Base-by-base conservation (phyloP, 2,888 invertebrate genomes). In the Coleophora flavipennella region DNA sequence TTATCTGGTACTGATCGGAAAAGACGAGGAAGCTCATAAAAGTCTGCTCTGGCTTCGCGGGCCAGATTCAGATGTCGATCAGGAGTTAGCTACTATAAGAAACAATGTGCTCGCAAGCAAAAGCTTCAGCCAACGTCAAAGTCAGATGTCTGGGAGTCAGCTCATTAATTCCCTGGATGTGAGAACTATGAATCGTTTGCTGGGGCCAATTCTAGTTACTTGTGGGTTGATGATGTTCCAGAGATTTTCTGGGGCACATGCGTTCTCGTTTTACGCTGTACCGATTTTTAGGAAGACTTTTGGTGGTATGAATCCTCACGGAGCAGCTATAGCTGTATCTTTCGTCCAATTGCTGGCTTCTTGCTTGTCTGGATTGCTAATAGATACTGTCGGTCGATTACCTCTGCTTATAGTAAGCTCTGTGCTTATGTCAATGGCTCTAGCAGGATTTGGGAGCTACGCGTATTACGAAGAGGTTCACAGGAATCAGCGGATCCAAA, bases 191-290 rank as follows among this genome's bases (percentile, higher is more conserved):
- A 79, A 84, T 40, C 64, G 86, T 32, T 60, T 86, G 10, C 59
- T 85, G n/a, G 90, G 91, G 48, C 95, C 96, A 10, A 89, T 94
- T 35, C 75, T 92, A 43, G 92, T 95, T 39, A 92, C 94, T 1
- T 92, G 95, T 62, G 92, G 92, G 13, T 85, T 96, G 50, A 95
- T 95, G 94, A 91, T 95, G 78, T 95, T 96, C 64, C 96, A 95
- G 65, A 88, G 95, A 42, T 91, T 92, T 57, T 86, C 92, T 31
- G 94, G 94, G 10, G 94, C 93, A 28, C 93, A 93, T 55, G 92
- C 93, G 35, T 94, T 94, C 67, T 92, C 91, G 50, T 93, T 93
- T 66, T 94, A 94, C 71, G 93, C 93, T 35, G 95, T 94, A 9
- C 90, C 91, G 40, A 95, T 96, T 56, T 95, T 96, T 68, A 87